Evolutionary conservation across 2,113 vertebrate species (phyloP), one percentile per base, ranked within the genome.

Genomic region (Balaenoptera acutorostrata): DNA sequence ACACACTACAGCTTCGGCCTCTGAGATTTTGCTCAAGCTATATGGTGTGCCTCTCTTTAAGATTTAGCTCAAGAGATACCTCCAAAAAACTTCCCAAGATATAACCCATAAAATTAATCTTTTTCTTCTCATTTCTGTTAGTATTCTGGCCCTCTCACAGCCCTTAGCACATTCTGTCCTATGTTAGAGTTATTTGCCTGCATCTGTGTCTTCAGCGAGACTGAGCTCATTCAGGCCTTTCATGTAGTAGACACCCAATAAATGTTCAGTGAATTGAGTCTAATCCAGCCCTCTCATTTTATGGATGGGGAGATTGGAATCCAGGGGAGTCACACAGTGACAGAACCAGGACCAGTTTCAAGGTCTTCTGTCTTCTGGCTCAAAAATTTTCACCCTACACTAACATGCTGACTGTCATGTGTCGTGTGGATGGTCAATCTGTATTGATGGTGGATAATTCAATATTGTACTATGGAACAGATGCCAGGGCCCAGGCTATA

Each of bases 181-280:
- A 1, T 75, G 44, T 39, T 90, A 21, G 23, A 55, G 41, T 93
- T 49, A 41, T 31, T 80, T 80, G 18, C 31, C 21, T 87, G 6
- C 17, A 36, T 55, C 36, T 36, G 7, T 82, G 71, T 86, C 82
- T 93, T 95, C 64, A 59, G 6, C 57, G 9, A 83, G 52, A 80
- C 66, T 69, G 18, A 49, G 14, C 80, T 83, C 20, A 41, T 82
- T 64, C 49, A 87, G 12, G 83, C 5, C 44, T 84, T 96, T 84
- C 15, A 6, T 72, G 33, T 86, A 55, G 36, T 61, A 44, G 59
- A 63, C 31, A 85, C 41, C 84, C 77, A 77, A 18, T 68, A 89
- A 83, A 64, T 93, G 77, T 92, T 89, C 9, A 49, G 57, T 57
- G 72, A 96, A 57, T 25, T 87, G 92, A 95, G 57, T 81, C 63